Conservation (phyloP, 2,797 vertebrate genomes). For the Leptatherina wallacei region DNA sequence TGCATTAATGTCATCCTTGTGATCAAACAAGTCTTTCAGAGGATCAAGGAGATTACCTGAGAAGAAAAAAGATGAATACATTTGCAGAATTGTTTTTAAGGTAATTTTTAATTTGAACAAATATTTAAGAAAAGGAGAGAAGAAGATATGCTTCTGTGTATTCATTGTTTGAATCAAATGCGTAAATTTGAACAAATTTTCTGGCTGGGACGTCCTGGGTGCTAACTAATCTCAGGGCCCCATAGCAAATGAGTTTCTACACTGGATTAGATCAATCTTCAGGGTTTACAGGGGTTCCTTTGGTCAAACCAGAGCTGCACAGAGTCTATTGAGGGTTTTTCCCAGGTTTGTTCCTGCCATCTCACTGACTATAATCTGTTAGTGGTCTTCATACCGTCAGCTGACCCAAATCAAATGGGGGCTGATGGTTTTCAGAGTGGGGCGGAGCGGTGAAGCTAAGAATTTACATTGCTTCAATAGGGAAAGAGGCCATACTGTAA, state of each 20-base stretch:
- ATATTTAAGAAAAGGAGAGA: background rate
- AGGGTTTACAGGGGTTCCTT: conserved; percentile 62
- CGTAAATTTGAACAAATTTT: conserved; percentile 28
- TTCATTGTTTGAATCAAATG: conserved; percentile 20
- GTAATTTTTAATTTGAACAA: background rate
- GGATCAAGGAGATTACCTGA: conserved; percentile 80
- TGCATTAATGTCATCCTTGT: conserved; percentile 50
- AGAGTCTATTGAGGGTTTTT: conserved; percentile 50
- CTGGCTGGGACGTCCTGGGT: conserved; percentile 3
- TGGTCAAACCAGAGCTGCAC: conserved; percentile 59
- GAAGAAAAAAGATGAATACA: conserved; percentile 8
- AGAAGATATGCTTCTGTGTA: background rate
- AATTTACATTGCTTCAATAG: background rate
- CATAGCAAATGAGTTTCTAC: conserved; percentile 57
- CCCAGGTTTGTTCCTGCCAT: conserved; percentile 70
- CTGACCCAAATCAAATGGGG: conserved; percentile 57
- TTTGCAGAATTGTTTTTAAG: background rate
- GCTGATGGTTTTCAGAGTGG: conserved; percentile 31
- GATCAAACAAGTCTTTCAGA: conserved; percentile 61
- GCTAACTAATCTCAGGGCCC: conserved; percentile 42
- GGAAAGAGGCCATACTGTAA: background rate
- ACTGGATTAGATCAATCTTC: conserved; percentile 48
- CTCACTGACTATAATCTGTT: conserved; percentile 58
- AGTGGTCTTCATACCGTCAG: conserved; percentile 55
- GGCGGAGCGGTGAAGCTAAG: conserved; percentile 27